Evolutionary conservation across 2,888 invertebrate genomes (phyloP), one percentile per base, ranked within the genome.

Genomic region (Pharmacophagus antenor): DNA sequence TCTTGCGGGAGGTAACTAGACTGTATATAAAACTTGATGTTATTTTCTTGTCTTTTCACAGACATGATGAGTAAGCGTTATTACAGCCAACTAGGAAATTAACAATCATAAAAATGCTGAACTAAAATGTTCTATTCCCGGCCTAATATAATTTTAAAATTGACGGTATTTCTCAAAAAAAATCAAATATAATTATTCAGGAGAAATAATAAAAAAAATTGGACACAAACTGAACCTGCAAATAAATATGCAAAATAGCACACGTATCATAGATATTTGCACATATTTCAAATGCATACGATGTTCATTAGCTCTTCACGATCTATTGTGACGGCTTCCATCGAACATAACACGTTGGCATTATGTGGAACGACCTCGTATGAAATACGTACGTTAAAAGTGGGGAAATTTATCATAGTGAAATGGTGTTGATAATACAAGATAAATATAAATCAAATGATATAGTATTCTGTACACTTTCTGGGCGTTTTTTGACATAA

Each of bases 311-410:
- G 27, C 49, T 53, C 37, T n/a, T 53, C 25, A 52, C 52, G 21
- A 53, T 41, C 54, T 50, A 54, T 44, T 62, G 52, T 55, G 54
- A 59, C 49, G 56, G 53, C 25, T 61, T 55, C 55, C 60, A 49
- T 23, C 22, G 41, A 18, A 23, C n/a, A 18, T 21, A 42, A 44
- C 50, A 55, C 31, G 65, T 49, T 66, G 69, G 70, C 65, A 69
- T 68, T 60, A 65, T 58, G 60, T 65, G 67, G 68, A 68, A 71
- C 69, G 70, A 62, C 70, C 70, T 70, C 65, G 67, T 42, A 15
- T 37, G 37, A 37, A 37, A 37, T 37, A 20, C 41, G 44, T 21
- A 50, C 42, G 46, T 51, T 47, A 53, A 31, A 51, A 54, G 63
- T 18, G 17, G 20, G 37, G 22, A 44, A 48, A 54, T 49, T 17